Evolutionary conservation across 2,888 invertebrate species (phyloP).

Genomic region (Tyria jacobaeae): DNA sequence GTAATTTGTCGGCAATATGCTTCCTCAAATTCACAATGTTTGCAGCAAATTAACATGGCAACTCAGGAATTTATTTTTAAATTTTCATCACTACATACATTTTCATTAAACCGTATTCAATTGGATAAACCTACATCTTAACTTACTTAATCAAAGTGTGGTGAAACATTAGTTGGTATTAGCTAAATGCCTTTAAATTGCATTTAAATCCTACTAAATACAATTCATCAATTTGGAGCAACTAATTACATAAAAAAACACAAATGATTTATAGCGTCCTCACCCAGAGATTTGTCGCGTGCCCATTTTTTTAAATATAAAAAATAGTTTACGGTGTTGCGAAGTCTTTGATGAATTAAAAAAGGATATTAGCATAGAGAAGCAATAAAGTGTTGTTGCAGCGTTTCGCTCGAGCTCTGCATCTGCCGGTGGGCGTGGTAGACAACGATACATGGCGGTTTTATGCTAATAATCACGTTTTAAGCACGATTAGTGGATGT

Average conservation of each 20-base stretch:
- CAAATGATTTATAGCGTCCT: slow-evolving; percentile 49
- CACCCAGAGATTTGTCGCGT: slow-evolving; percentile 67
- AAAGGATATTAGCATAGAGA: slow-evolving; percentile 74
- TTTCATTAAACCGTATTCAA: slow-evolving; percentile 2
- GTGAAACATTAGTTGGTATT: no score
- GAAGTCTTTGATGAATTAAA: slow-evolving; percentile 60
- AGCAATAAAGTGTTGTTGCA: slow-evolving; percentile 56
- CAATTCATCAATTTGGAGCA: slow-evolving; percentile 36
- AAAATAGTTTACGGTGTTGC: slow-evolving; percentile 64
- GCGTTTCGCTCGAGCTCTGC: slow-evolving; percentile 56
- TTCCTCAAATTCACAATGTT: slow-evolving; percentile 38
- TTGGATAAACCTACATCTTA: slow-evolving; percentile 20
- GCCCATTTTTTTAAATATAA: slow-evolving; percentile 69
- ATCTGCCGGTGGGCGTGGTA: slow-evolving; percentile 77
- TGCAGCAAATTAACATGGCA: slow-evolving; percentile 30
- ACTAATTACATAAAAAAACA: slow-evolving; percentile 40
- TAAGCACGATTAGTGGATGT: slow-evolving; percentile 59
- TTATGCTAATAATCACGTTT: slow-evolving; percentile 74
- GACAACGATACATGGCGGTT: slow-evolving; percentile 65
- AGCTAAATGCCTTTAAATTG: slow-evolving; percentile 34
- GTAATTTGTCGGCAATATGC: slow-evolving; percentile 57
- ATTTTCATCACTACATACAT: slow-evolving; percentile 27
- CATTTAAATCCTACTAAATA: slow-evolving; percentile 40
- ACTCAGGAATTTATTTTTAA: slow-evolving; percentile 25
- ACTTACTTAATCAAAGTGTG: slow-evolving; percentile 2